Percentiles rank a stretch among this genome's conserved stretches.
phyloP scores from a whole-genome alignment of 2,888 invertebrate species.

The Lordiphosa andalusiaca region DNA sequence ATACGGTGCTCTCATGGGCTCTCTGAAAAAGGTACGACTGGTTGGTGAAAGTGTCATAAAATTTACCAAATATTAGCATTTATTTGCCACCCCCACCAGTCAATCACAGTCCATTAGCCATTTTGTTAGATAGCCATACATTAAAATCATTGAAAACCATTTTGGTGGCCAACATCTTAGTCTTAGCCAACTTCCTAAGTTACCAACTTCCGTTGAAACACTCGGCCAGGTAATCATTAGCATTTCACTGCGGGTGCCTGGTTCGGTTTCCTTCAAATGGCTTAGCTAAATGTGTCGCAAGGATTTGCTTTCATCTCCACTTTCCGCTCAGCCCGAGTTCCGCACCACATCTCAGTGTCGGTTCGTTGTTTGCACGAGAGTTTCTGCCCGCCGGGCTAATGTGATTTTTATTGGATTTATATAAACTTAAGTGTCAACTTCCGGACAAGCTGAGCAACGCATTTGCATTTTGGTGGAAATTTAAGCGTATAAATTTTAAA shows the following conservation, averaged over 20 bases:
- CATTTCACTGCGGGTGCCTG: constrained; percentile 37
- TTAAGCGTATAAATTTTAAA: constrained; percentile 49
- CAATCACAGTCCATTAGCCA: constrained; percentile 42
- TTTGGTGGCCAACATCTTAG: constrained; percentile 9
- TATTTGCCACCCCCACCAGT: constrained; percentile 29
- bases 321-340: neutral
- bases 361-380: constrained; percentile 50
- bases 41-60: too few relatives aligned
- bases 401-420: constrained; percentile 74
- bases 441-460: constrained; percentile 35
- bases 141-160: constrained; percentile 15
- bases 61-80: neutral
- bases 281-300: constrained; percentile 57
- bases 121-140: constrained; percentile 7
- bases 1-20: too few relatives aligned
- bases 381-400: constrained; percentile 64
- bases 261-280: constrained; percentile 33
- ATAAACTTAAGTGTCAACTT: constrained; percentile 70
- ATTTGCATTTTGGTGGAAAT: constrained; percentile 28
- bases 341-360: constrained; percentile 38
- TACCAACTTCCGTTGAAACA: constrained; percentile 12
- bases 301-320: constrained; percentile 29
- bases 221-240: constrained; percentile 48
- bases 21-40: too few relatives aligned
- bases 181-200: constrained; percentile 8